Conservation (phyloP, 2,888 invertebrate species). For the Epirrhoe tristata region DNA sequence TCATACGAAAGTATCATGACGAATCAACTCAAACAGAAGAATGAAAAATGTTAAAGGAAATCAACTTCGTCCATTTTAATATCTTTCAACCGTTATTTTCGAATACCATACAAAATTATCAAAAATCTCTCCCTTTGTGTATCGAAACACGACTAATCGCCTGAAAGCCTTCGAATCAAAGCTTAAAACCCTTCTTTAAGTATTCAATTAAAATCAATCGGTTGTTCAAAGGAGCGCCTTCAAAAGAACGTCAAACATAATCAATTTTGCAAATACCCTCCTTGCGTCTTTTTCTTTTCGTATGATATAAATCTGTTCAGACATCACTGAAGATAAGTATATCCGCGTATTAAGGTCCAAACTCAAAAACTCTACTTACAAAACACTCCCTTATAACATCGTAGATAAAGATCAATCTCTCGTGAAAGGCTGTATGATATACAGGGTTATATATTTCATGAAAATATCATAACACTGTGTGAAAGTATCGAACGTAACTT, state of each 20-base stretch:
- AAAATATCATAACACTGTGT: slow-evolving; percentile 77
- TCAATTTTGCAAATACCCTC: slow-evolving; percentile 82
- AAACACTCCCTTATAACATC: slow-evolving; percentile 28
- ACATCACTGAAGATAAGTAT: slow-evolving; percentile 51
- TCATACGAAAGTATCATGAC: too few species aligned
- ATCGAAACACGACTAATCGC: slow-evolving; percentile 65
- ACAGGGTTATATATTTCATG: slow-evolving; percentile 14
- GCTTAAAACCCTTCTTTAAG: slow-evolving; percentile 58
- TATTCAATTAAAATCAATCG: slow-evolving; percentile 81
- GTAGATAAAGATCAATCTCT: slow-evolving; percentile 19
- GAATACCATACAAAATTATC: slow-evolving; percentile 20
- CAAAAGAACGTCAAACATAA: slow-evolving; percentile 81
- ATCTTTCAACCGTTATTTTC: neutral
- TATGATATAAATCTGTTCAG: slow-evolving; percentile 73
- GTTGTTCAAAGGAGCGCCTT: slow-evolving; percentile 63
- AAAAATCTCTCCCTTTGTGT: slow-evolving; percentile 58
- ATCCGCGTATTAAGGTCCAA: slow-evolving; percentile 37
- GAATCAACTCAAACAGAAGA: too few species aligned
- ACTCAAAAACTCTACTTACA: neutral
- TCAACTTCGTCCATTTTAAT: too few species aligned
- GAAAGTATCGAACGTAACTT: slow-evolving; percentile 77
- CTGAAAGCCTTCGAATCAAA: slow-evolving; percentile 62
- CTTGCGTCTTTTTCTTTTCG: slow-evolving; percentile 70
- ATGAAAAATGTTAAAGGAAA: too few species aligned
- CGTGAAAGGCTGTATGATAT: neutral